Percentiles rank a stretch among this genome's conserved stretches.
phyloP scores from a whole-genome alignment of 2,888 invertebrate species.

The Mesorhabditis belari region DNA sequence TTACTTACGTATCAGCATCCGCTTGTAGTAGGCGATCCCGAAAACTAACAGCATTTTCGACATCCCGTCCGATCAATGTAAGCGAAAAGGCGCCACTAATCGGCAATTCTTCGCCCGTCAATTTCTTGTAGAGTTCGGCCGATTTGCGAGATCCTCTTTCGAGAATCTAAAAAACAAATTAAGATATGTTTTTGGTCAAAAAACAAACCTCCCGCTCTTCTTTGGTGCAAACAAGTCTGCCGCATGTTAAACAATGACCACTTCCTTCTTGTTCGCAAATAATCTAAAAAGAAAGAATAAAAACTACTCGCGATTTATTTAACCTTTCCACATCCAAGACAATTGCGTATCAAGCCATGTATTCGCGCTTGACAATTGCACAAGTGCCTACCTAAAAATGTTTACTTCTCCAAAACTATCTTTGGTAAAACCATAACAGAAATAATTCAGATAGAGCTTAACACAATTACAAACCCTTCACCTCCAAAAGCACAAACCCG shows the following conservation, averaged over 20 bases:
- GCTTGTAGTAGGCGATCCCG: slow-evolving; percentile 31
- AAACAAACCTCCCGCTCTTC: slow-evolving; percentile 39
- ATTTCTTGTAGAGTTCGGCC: slow-evolving; percentile 52
- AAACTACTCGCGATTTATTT: slow-evolving; percentile 66
- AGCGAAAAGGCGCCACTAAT: slow-evolving; percentile 2
- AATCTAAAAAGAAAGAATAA: slow-evolving; percentile 1
- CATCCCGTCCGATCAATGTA: slow-evolving; percentile 5
- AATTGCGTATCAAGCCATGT: slow-evolving; percentile 85
- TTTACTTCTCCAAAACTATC: too few relatives aligned
- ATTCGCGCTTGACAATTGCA: slow-evolving; percentile 88
- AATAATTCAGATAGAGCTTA: not conserved
- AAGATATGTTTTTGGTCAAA: not conserved
- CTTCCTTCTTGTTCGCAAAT: slow-evolving; percentile 70
- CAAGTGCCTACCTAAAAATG: slow-evolving; percentile 68
- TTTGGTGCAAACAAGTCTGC: slow-evolving; percentile 65
- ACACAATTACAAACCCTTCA: not conserved
- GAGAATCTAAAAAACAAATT: slow-evolving; percentile 16
- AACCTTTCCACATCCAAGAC: slow-evolving; percentile 83
- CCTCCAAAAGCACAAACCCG: too few relatives aligned
- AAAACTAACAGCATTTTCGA: slow-evolving; percentile 28
- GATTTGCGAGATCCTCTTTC: slow-evolving; percentile 28
- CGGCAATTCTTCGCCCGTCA: slow-evolving; percentile 53
- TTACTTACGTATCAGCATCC: slow-evolving; percentile 34
- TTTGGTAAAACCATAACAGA: too few relatives aligned
- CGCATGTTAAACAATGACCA: slow-evolving; percentile 90